These are phyloP conservation scores for Aspidapion aeneum DNA, from an alignment of 2,888 invertebrate genomes.

Conservation along the genomic window DNA sequence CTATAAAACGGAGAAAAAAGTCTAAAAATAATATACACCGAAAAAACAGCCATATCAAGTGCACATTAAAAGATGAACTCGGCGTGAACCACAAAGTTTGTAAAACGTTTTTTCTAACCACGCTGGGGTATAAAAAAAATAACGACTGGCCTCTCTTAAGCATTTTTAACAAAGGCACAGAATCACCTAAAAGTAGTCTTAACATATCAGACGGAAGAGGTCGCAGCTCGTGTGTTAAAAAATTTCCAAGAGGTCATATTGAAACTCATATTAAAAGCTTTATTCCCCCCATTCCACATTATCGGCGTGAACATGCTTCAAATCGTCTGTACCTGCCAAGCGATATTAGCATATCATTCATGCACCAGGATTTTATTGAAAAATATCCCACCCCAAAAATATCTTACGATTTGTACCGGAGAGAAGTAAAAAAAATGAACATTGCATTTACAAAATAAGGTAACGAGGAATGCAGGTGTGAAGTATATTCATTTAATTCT, in stretches of 20 bases:
- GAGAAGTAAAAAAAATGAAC: neutral
- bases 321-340: slow-evolving; percentile 7
- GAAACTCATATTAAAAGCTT: slow-evolving; percentile 20
- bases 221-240: neutral
- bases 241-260: neutral
- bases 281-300: slow-evolving; percentile 22
- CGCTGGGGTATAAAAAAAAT: slow-evolving; percentile 10
- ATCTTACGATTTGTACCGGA: neutral
- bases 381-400: neutral
- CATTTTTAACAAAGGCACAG: neutral
- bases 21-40: neutral
- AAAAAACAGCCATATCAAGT: too few relatives aligned
- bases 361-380: neutral
- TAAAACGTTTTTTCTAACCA: slow-evolving; percentile 12
- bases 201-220: neutral
- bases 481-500: neutral
- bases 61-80: too few relatives aligned
- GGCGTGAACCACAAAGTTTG: too few relatives aligned
- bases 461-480: neutral
- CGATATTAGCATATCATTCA: neutral
- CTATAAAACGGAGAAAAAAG: neutral
- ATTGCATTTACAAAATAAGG: neutral
- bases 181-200: neutral
- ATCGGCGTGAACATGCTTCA: slow-evolving; percentile 26
- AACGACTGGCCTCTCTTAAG: slow-evolving; percentile 5